phyloP scores from a whole-genome alignment of 1,140 invertebrate genomes.

The Drosophila pseudoananassae region DNA sequence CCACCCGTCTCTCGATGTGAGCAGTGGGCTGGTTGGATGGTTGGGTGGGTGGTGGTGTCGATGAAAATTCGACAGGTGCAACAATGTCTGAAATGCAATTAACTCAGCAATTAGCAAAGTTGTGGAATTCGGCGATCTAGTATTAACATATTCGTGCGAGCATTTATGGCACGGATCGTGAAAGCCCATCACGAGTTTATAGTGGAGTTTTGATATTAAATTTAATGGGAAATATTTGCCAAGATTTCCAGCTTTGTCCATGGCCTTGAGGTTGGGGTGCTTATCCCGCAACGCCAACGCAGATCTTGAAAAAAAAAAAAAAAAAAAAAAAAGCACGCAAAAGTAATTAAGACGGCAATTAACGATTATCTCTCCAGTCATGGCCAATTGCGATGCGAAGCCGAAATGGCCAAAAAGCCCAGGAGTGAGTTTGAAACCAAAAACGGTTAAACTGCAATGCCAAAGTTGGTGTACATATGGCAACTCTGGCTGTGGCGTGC shows the following conservation, averaged over 20 bases:
- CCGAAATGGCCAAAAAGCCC: conserved; percentile 43
- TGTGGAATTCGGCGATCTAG: conserved; percentile 47
- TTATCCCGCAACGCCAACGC: conserved; percentile 24
- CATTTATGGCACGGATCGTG: conserved; percentile 45
- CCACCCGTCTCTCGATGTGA: background rate
- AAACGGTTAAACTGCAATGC: conserved; percentile 41
- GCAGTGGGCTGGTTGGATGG: no score
- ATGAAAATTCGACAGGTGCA: conserved; percentile 23
- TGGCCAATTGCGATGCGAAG: conserved; percentile 39
- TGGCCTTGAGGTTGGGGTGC: conserved; percentile 17
- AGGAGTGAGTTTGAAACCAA: conserved; percentile 67
- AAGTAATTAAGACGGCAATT: conserved; percentile 52
- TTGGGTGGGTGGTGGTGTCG: background rate
- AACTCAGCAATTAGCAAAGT: conserved; percentile 60
- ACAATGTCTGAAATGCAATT: conserved; percentile 50
- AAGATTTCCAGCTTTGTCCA: conserved; percentile 7
- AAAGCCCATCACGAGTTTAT: conserved; percentile 21
- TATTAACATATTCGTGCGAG: conserved; percentile 54
- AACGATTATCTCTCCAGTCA: conserved; percentile 32
- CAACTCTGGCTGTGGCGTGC: conserved; percentile 4
- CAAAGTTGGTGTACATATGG: conserved; percentile 1
- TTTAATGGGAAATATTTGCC: background rate
- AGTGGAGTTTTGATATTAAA: background rate
- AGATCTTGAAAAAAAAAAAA: conserved; percentile 12
- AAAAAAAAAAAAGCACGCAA: conserved; percentile 19